Evolutionary conservation across 2,888 invertebrate genomes (phyloP).

Genomic region (Spodoptera exigua): DNA sequence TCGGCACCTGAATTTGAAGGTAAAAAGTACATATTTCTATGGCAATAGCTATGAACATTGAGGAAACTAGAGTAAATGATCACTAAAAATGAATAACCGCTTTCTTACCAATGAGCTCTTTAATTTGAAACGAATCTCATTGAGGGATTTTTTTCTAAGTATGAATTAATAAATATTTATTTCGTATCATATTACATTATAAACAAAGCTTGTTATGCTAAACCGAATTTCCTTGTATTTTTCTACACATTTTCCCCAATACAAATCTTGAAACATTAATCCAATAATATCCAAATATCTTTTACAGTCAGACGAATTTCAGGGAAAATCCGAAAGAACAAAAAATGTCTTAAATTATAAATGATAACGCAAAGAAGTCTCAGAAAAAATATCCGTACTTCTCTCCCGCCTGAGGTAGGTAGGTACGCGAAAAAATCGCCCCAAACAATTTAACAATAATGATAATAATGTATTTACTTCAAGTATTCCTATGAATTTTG

Average conservation of each 20-base stretch:
- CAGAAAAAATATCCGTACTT: slow-evolving; percentile 30
- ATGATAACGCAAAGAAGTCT: slow-evolving; percentile 58
- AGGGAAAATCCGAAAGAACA: slow-evolving; percentile 26
- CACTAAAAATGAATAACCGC: no score
- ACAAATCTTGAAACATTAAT: slow-evolving; percentile 14
- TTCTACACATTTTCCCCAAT: neutral
- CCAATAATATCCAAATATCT: slow-evolving; percentile 21
- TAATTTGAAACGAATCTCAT: no score
- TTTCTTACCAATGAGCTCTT: no score
- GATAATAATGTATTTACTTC: slow-evolving; percentile 45
- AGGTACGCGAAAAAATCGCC: slow-evolving; percentile 25
- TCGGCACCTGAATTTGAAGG: slow-evolving; percentile 16
- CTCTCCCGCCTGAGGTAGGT: slow-evolving; percentile 15
- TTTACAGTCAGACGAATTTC: slow-evolving; percentile 3
- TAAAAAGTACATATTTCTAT: neutral
- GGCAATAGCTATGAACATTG: neutral
- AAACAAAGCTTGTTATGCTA: no score
- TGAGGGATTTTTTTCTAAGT: neutral
- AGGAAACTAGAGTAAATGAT: no score
- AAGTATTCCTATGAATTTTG: slow-evolving; percentile 50
- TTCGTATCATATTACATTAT: neutral
- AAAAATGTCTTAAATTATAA: slow-evolving; percentile 64
- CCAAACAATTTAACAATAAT: slow-evolving; percentile 46
- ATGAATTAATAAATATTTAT: neutral
- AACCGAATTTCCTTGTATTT: no score